These are phyloP conservation scores for Grallaria varia DNA, from an alignment of 2,113 vertebrate species.

Conservation along the genomic window DNA sequence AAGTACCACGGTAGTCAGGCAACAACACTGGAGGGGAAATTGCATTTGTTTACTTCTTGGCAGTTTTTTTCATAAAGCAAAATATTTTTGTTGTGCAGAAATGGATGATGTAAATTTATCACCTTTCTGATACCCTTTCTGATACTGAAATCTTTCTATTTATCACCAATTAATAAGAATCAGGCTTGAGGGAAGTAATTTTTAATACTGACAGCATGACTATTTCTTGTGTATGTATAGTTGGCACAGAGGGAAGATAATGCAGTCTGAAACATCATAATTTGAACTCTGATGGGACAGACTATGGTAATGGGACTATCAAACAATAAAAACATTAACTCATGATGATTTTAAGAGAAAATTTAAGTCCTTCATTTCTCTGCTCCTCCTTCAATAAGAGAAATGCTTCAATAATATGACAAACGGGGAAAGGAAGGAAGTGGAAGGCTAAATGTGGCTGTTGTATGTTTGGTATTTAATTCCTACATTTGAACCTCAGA, in stretches of 20 bases:
- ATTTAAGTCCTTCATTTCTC: not conserved
- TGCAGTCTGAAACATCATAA: not conserved
- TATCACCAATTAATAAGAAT: not conserved
- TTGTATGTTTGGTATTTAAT: not conserved
- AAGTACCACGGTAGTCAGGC: not conserved
- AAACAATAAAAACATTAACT: not conserved
- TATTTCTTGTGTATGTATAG: not conserved
- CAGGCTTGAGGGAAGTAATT: not conserved
- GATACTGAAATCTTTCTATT: not conserved
- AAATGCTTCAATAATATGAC: not conserved
- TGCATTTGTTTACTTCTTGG: not conserved
- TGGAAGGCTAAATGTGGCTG: not conserved
- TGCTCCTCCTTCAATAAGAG: not conserved
- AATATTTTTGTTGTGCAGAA: not conserved
- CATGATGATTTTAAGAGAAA: not conserved
- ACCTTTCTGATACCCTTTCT: slow-evolving; percentile 3
- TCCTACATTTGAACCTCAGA: not conserved
- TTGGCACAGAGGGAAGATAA: not conserved
- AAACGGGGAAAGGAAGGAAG: not conserved
- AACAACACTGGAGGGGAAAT: not conserved
- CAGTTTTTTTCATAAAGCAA: not conserved
- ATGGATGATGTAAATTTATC: not conserved
- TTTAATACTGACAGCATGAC: not conserved
- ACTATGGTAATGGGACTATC: not conserved
- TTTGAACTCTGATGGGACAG: not conserved